phyloP scores from a whole-genome alignment of 2,113 vertebrate genomes.

The Leptobrachium ailaonicum region DNA sequence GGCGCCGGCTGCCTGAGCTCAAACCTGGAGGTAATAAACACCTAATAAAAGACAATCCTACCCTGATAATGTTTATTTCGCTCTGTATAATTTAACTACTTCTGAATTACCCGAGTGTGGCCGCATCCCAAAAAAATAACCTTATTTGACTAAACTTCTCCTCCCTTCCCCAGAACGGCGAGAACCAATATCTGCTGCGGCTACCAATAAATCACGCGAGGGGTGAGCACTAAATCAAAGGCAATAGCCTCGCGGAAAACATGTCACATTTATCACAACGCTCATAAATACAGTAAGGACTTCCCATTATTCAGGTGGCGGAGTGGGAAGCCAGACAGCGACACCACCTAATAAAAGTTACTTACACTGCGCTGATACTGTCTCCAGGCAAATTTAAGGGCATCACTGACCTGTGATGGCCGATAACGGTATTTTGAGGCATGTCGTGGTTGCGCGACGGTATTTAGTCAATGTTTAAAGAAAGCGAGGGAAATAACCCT shows the following conservation, averaged over 20 bases:
- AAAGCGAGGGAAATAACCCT: no score
- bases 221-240: no score
- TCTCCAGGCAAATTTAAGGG: no score
- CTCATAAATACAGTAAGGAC: conserved; percentile 3
- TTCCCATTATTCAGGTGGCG: conserved; percentile 1
- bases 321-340: neutral
- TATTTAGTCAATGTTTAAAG: no score
- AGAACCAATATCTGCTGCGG: neutral
- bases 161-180: neutral
- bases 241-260: no score
- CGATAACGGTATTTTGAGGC: no score
- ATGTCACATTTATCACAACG: conserved; percentile 5
- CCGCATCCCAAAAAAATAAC: neutral
- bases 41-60: neutral
- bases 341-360: no score
- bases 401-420: no score
- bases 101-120: neutral
- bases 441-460: no score
- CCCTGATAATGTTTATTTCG: neutral
- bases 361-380: no score
- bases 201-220: neutral
- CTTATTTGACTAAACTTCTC: neutral
- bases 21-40: neutral
- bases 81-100: neutral
- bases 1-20: neutral